phyloP scores from a whole-genome alignment of 2,113 vertebrate species.

The Coregonus clupeaformis region DNA sequence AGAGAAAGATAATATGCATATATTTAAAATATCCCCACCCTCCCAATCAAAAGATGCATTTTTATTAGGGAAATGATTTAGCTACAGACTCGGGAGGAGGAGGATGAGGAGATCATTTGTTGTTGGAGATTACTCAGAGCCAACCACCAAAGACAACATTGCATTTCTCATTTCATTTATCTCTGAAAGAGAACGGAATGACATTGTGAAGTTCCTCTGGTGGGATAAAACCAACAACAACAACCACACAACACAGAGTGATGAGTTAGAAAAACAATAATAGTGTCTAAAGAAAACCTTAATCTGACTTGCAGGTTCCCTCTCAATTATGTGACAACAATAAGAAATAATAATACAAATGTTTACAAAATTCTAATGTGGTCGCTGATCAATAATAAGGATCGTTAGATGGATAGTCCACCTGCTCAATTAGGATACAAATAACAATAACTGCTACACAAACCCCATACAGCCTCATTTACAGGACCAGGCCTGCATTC shows the following conservation, averaged over 20 bases:
- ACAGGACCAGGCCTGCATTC: no score
- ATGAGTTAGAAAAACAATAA: not conserved
- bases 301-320: no score
- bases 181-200: constrained; percentile 56
- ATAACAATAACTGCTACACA: no score
- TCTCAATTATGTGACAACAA: no score
- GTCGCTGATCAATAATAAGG: no score
- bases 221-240: constrained; percentile 46
- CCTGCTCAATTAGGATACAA: no score
- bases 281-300: constrained; percentile 54
- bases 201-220: constrained; percentile 67
- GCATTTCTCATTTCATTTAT: constrained; percentile 60
- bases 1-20: constrained; percentile 73
- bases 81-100: constrained; percentile 33
- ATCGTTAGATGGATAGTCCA: no score
- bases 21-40: constrained; percentile 71
- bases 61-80: constrained; percentile 74
- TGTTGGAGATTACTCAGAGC: constrained; percentile 64
- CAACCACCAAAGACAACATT: constrained; percentile 70
- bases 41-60: constrained; percentile 72
- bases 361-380: no score
- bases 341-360: no score
- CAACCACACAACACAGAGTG: constrained; percentile 1
- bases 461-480: no score
- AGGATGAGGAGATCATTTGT: constrained; percentile 67